Evolutionary conservation across 2,113 vertebrate species (phyloP), one percentile per base, ranked within the genome.

Genomic region (Uria lomvia): DNA sequence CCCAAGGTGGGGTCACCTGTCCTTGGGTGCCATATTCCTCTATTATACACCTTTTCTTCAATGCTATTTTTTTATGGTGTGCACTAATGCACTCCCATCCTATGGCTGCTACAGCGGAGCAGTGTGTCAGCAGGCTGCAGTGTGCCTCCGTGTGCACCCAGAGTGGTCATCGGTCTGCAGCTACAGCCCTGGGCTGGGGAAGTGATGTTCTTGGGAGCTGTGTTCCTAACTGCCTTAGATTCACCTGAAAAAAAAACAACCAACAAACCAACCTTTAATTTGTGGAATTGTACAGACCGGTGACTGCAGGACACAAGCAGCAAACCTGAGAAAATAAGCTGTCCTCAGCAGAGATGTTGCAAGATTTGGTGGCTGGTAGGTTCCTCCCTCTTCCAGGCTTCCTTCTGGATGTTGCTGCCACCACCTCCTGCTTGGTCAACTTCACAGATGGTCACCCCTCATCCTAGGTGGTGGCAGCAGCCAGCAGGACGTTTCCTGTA

Each of bases 111-210:
- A 18, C n/a, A 74, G 72, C 74, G 26, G 21, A 95, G 24, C 29
- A 53, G 2, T 1, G 11, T 50, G 42, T 79, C 63, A n/a, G 58
- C 50, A 74, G 55, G n/a, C 60, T 80, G 63, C 68, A 45, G 9
- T 1, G 13, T 59, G 45, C 50, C 36, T 72, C 68, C 0, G 0
- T 11, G 14, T 34, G 24, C 14, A 8, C 4, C 0, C 59, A 40
- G 56, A 36, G 56, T 9, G 27, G 14, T 76, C 24, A 23, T 55
- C 11, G 1, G 29, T 49, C 30, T 3, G 1, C 65, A 84, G 21
- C 20, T 32, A 63, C 10, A 42, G 24, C 50, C 43, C 66, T 56
- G 29, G 27, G 8, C 56, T 87, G 52, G 26, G 36, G 22, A 90
- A 83, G 8, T 40, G 4, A 30, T 73, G 34, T 11, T 77, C 22